phyloP scores from a whole-genome alignment of 2,797 vertebrate species.

The Prionace glauca region DNA sequence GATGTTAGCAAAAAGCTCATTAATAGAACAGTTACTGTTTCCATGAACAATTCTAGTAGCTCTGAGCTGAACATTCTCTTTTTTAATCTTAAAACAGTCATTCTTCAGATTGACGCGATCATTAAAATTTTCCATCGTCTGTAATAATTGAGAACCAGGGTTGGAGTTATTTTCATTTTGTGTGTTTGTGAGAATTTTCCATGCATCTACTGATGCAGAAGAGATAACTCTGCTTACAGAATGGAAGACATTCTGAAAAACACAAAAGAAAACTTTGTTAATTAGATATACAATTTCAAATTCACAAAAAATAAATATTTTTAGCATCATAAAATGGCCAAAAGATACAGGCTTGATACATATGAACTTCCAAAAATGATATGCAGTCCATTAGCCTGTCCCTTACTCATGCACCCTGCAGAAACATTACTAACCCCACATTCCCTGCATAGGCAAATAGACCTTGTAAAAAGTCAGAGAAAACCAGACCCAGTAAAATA shows the following conservation, averaged over 20 bases:
- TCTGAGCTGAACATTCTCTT: slow-evolving; percentile 52
- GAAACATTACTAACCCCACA: not conserved
- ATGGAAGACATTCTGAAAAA: slow-evolving; percentile 63
- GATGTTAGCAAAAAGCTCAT: slow-evolving; percentile 41
- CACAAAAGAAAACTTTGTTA: slow-evolving; percentile 38
- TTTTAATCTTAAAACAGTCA: slow-evolving; percentile 44
- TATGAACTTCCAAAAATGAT: not conserved
- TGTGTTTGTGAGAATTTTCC: slow-evolving; percentile 57
- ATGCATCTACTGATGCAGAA: slow-evolving; percentile 46
- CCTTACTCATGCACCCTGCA: not conserved
- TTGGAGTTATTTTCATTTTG: slow-evolving; percentile 39
- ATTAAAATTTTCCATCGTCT: slow-evolving; percentile 59
- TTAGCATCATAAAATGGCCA: not conserved
- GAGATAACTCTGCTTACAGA: slow-evolving; percentile 57
- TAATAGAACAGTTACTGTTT: not conserved
- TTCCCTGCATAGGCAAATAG: not conserved
- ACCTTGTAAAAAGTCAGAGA: not conserved
- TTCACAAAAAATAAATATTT: not conserved
- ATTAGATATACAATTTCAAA: not conserved
- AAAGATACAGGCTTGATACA: not conserved
- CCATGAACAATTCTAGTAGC: slow-evolving; percentile 44
- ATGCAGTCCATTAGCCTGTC: not conserved
- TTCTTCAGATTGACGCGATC: slow-evolving; percentile 41
- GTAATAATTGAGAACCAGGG: slow-evolving; percentile 59
- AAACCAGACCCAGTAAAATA: not conserved